A percentile compares a stretch with the other conserved stretches of the same genome.
Evolutionary conservation across 2,113 vertebrate species (phyloP).

Genomic region (Eudyptes chrysolophus): DNA sequence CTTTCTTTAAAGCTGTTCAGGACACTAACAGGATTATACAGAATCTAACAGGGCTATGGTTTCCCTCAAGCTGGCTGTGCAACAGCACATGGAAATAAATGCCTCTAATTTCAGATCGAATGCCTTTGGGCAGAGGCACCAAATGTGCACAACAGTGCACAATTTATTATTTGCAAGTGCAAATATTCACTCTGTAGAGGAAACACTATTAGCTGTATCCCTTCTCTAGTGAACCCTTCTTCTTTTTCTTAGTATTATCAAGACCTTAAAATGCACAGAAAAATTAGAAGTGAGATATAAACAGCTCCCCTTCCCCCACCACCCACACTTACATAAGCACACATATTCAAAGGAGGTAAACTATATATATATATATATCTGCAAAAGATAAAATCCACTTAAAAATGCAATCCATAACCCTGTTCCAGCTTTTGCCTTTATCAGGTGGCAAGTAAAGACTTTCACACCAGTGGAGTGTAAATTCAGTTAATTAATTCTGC

Average conservation of each 20-base stretch:
- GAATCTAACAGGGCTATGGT: neutral
- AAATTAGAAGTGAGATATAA: neutral
- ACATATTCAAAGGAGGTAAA: neutral
- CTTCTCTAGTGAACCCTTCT: neutral
- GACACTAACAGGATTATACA: conserved; percentile 28
- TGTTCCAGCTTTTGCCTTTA: neutral
- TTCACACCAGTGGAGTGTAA: neutral
- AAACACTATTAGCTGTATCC: neutral
- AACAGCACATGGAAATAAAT: neutral
- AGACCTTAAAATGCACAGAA: neutral
- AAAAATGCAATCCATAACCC: neutral
- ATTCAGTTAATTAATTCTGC: conserved; percentile 20
- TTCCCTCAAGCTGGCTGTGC: conserved; percentile 1
- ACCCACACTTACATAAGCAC: neutral
- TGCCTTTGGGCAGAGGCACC: neutral
- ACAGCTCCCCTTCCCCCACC: neutral
- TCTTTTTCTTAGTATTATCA: neutral
- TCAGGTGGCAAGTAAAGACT: neutral
- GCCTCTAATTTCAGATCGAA: conserved; percentile 6
- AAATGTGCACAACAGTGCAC: neutral
- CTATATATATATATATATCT: neutral
- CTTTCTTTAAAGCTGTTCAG: conserved; percentile 5
- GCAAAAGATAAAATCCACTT: conserved; percentile 8
- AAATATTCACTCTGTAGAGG: neutral
- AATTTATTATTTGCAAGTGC: neutral